Conservation (phyloP, 2,888 invertebrate genomes). For the Mystacides longicornis region DNA sequence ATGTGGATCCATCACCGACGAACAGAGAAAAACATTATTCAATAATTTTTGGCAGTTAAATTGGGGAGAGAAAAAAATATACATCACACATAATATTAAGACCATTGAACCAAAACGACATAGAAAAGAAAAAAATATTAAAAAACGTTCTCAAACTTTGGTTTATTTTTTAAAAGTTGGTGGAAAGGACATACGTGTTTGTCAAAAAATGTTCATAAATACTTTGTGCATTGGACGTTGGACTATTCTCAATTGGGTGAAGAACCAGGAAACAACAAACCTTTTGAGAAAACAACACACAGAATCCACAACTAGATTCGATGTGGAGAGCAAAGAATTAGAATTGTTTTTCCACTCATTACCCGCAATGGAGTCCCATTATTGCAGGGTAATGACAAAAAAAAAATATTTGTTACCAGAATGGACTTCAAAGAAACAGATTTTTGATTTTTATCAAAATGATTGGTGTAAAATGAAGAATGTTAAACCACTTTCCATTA, state of each 20-base stretch:
- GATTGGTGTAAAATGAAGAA: not conserved
- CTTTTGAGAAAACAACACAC: not conserved
- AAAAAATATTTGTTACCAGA: not conserved
- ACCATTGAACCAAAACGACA: not conserved
- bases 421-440: not conserved
- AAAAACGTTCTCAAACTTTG: not conserved
- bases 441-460: not conserved
- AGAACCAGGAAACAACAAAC: not conserved
- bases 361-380: not conserved
- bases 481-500: not conserved
- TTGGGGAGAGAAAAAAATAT: not conserved
- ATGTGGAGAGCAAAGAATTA: not conserved
- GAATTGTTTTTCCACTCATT: not conserved
- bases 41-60: not conserved
- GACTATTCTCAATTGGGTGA: not conserved
- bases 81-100: not conserved
- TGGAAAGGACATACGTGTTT: not conserved
- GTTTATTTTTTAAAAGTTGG: not conserved
- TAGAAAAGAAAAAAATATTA: not conserved
- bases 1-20: not conserved
- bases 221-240: not conserved
- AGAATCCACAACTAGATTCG: not conserved
- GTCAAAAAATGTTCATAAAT: not conserved
- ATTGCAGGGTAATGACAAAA: not conserved
- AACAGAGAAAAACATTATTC: not conserved